Conservation (phyloP, 2,888 invertebrate genomes). For the Apantesis nais region DNA sequence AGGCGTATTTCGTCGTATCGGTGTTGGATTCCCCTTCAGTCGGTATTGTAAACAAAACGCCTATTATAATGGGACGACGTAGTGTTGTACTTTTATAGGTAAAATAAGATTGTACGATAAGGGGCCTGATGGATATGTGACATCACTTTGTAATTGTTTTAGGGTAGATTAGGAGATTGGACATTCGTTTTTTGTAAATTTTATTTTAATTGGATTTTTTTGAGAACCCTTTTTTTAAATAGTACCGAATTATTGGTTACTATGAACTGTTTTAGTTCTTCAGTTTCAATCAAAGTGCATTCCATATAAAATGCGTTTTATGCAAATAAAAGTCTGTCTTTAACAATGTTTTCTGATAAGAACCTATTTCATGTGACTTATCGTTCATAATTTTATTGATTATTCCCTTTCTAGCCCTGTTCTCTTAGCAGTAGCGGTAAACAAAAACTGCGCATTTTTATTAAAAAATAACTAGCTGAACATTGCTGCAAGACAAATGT, state of each 20-base stretch:
- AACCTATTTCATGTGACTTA: neutral
- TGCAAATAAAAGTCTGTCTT: neutral
- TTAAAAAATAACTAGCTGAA: neutral
- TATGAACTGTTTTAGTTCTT: no score
- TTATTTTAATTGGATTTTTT: constrained; percentile 5
- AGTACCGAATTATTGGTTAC: no score
- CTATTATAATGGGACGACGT: constrained; percentile 78
- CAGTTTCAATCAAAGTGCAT: no score
- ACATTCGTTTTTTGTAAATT: constrained; percentile 14
- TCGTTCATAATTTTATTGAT: neutral
- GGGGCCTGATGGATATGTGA: constrained; percentile 35
- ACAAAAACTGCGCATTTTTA: neutral
- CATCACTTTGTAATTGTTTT: constrained; percentile 23
- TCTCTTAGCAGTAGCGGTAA: neutral
- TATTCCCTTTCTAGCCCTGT: neutral
- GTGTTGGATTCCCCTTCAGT: constrained; percentile 69
- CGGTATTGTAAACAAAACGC: constrained; percentile 79
- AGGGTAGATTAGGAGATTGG: constrained; percentile 21
- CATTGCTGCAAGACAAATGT: neutral
- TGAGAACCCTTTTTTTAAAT: neutral
- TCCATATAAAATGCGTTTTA: no score
- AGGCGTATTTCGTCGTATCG: constrained; percentile 6
- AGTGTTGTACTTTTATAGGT: constrained; percentile 62
- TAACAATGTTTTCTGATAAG: neutral
- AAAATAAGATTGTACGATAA: constrained; percentile 42